Percentiles rank a stretch among this genome's conserved stretches.
These are phyloP conservation scores for Anthoscopus minutus DNA, from an alignment of 2,113 vertebrate genomes.

Conservation along the genomic window DNA sequence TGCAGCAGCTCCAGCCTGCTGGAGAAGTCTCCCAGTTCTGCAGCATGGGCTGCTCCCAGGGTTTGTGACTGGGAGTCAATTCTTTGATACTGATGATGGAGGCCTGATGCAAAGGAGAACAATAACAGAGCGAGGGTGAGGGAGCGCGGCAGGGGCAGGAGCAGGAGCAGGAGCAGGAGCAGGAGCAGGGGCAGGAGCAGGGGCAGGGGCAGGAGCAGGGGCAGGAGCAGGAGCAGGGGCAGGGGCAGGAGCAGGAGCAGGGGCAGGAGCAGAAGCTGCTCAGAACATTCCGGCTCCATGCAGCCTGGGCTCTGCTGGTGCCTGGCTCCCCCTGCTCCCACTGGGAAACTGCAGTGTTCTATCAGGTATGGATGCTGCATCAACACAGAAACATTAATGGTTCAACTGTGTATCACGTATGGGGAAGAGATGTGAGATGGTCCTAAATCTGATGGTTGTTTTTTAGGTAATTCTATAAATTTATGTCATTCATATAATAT, in stretches of 20 bases:
- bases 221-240: not conserved
- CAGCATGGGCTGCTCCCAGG: not conserved
- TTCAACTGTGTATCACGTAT: not conserved
- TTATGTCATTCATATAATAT: not conserved
- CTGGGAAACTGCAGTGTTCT: not conserved
- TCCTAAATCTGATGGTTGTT: not conserved
- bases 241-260: accelerated
- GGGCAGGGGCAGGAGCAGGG: accelerated
- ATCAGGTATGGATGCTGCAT: not conserved
- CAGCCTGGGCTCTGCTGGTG: not conserved
- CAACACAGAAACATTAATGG: not conserved
- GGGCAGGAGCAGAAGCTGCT: accelerated
- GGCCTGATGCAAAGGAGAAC: not conserved
- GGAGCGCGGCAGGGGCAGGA: too few relatives aligned
- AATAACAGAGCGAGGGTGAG: not conserved
- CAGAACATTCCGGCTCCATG: not conserved
- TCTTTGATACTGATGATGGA: accelerated
- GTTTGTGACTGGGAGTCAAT: not conserved
- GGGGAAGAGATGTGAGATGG: not conserved
- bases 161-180: accelerated
- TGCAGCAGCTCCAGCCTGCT: not conserved
- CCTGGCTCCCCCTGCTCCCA: too few relatives aligned
- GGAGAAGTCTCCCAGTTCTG: not conserved
- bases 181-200: not conserved
- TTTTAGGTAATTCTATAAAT: not conserved